A percentile compares a stretch with the other conserved stretches of the same genome.
Evolutionary conservation across 1,140 invertebrate genomes (phyloP).

Genomic region (Zaprionus nigranus): DNA sequence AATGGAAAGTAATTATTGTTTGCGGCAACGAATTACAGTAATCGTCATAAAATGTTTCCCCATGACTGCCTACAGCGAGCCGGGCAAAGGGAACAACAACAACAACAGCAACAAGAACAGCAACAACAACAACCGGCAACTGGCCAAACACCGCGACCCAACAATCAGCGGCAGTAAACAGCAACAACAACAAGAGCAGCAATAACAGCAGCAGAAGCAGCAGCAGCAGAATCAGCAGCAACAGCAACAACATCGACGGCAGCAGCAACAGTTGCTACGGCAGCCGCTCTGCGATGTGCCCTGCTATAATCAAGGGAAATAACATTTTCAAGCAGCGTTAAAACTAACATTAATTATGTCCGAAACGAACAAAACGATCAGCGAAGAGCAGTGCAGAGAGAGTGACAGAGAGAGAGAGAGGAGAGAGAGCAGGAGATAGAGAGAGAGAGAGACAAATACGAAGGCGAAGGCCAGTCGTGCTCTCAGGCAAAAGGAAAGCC

Average conservation of each 20-base stretch:
- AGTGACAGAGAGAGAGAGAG: conserved; percentile 2
- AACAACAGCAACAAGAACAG: not conserved
- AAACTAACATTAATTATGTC: conserved; percentile 85
- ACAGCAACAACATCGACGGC: conserved; percentile 12
- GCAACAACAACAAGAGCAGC: conserved; percentile 45
- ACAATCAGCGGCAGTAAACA: conserved; percentile 80
- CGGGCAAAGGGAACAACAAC: conserved; percentile 35
- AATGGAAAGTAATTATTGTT: conserved; percentile 85
- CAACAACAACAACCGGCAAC: conserved; percentile 35
- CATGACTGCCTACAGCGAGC: conserved; percentile 82
- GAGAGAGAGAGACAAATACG: not conserved
- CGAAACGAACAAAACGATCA: conserved; percentile 81
- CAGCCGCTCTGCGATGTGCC: conserved; percentile 57
- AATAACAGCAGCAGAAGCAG: conserved; percentile 50
- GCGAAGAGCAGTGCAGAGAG: conserved; percentile 2
- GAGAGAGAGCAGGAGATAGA: conserved; percentile 1
- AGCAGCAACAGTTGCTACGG: conserved; percentile 40
- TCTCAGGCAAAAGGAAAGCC: conserved; percentile 23
- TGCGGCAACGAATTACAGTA: conserved; percentile 84
- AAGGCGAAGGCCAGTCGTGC: not conserved
- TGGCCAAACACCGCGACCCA: conserved; percentile 61
- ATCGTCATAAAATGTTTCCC: conserved; percentile 84
- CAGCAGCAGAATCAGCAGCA: not conserved
- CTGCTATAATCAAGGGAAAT: conserved; percentile 84
- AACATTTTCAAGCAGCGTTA: conserved; percentile 84